Base-by-base conservation (phyloP, 2,888 invertebrate species). In the Linyphia triangularis region DNA sequence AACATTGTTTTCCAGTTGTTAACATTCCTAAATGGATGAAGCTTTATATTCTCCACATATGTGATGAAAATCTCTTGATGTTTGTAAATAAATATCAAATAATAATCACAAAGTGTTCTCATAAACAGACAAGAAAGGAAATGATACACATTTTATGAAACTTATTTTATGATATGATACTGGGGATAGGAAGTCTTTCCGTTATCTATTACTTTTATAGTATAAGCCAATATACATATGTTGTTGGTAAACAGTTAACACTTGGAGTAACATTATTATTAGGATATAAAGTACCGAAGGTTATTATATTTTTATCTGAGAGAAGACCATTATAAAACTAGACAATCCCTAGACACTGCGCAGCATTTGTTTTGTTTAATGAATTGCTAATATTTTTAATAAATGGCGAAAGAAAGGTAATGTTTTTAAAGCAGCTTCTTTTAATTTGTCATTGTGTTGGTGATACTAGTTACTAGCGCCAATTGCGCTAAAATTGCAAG, bases 21-120 rank as follows among this genome's bases (percentile, higher is more conserved):
- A 88, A 88, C 86, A 88, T 75, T 88, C 86, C 86, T 88, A 72
- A 57, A 59, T 79, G 72, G 75, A 81, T 79, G 81, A 81, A 88
- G 63, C 79, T 79, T 70, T 65, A 79, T 79, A 59, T 24, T 81
- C 73, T 81, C 61, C 70, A 85, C 70, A 85, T 61, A 75, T 70
- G 61, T 37, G 69, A 85, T 79, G 70, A 59, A 63, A 61, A 59
- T 63, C 28, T 59, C 22, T 72, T 43, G 43, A 63, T 69, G 33
- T 51, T 67, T 30, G 78, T 67, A 79, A 65, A 79, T 79, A 79
- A 51, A 67, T 79, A 79, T 79, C 65, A 79, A 79, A 79, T 65
- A 79, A 79, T 79, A 40, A 79, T 65, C 65, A 57, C 24, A 51
- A 30, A 51, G 33, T 59, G 22, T 75, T 75, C 59, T 28, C 24